Percentiles rank a stretch among this genome's conserved stretches.
Conservation (phyloP, 2,888 invertebrate genomes). For the Minunthozetes semirufus region DNA sequence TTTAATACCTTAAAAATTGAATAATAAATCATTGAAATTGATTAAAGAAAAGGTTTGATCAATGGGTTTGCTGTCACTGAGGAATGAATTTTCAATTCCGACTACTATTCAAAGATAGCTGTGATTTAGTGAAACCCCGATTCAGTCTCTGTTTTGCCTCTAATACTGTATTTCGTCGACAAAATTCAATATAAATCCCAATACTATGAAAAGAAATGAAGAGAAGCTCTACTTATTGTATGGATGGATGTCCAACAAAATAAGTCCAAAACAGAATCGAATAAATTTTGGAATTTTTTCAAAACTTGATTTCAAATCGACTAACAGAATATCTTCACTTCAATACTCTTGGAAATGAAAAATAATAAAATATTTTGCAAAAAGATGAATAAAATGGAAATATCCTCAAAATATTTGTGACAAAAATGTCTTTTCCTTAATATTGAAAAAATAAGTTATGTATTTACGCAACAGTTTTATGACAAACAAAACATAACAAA, state of each 20-base stretch:
- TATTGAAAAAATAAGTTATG: no score
- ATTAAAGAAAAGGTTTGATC: slow-evolving; percentile 15
- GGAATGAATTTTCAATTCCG: slow-evolving; percentile 9
- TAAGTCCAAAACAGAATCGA: background rate
- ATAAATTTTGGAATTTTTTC: background rate
- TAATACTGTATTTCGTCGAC: slow-evolving; percentile 1
- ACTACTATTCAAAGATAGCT: background rate
- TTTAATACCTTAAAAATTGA: slow-evolving; percentile 24
- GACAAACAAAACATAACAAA: no score
- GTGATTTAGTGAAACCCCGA: background rate
- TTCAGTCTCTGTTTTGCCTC: background rate
- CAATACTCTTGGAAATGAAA: no score
- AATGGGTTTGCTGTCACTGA: slow-evolving; percentile 12
- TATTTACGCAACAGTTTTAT: no score
- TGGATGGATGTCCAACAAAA: background rate
- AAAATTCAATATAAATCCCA: slow-evolving; percentile 21
- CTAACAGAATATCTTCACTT: no score
- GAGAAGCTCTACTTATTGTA: background rate
- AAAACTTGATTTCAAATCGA: no score
- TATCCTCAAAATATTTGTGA: no score
- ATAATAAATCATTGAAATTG: slow-evolving; percentile 23
- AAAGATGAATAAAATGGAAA: no score
- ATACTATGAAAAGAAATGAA: slow-evolving; percentile 21
- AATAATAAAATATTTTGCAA: no score
- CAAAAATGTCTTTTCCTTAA: no score